Base-by-base conservation (phyloP, 2,888 invertebrate genomes). In the Pseudoips prasinana region DNA sequence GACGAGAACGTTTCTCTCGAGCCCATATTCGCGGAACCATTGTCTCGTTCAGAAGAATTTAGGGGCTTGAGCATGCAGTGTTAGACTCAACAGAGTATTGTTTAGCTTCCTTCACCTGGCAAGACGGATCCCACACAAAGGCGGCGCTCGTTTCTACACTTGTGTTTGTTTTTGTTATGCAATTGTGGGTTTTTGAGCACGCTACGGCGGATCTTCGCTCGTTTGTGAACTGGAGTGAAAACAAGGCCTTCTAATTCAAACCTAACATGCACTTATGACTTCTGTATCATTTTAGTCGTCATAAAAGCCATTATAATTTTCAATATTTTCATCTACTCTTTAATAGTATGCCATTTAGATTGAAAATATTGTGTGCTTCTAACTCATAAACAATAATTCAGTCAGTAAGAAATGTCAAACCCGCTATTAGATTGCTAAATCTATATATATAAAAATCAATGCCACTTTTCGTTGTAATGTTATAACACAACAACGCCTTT, bases 151-250 rank as follows among this genome's bases (percentile, higher is more conserved):
- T 81, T 78, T 76, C 76, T 62, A 63, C 80, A 79, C 74, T 79
- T 66, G 73, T 79, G 74, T 82, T 83, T 85, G 80, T 83, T 85
- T 82, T 85, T 83, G 79, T 84, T 80, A 82, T 83, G 81, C 84
- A 85, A 85, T 85, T 86, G 79, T 75, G 71, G 76, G 78, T 79
- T 84, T 83, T 72, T 52, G 72, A 85, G 82, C 70, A 64, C 58
- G 67, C 69, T 68, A 71, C 73, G 59, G 65, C 58, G 64, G 58
- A 70, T 73, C 69, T 65, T 57, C 64, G 68, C 78, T 81, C 76
- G 79, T 81, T 82, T 81, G 80, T 72, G 71, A 73, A 71, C 64
- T 78, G 69, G 68, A 73, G 74, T 73, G 67, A 50, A 49, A 43
- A 47, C 48, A 29, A 35, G 25, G 20, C 20, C 20, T 20, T n/a